Evolutionary conservation across 1,140 invertebrate genomes (phyloP).

Genomic region (Dendrolimus punctatus): DNA sequence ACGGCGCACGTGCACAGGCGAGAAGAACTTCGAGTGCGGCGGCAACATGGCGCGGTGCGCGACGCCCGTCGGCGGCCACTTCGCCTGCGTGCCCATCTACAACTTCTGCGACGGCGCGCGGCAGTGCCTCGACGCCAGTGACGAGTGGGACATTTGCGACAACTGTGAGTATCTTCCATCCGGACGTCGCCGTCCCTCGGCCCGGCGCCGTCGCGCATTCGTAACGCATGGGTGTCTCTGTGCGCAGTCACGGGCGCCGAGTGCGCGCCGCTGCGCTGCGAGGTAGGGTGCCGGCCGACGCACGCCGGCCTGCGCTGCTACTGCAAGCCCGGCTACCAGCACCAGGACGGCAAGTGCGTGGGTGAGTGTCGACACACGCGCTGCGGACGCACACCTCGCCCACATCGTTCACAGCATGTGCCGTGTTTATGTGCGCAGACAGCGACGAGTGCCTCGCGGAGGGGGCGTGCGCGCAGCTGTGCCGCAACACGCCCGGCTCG

Average conservation of each 20-base stretch:
- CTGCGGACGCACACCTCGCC: not conserved
- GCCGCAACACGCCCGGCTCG: conserved; percentile 80
- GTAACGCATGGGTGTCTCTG: not conserved
- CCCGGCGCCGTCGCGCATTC: not conserved
- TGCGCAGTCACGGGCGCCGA: conserved; percentile 61
- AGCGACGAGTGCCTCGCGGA: conserved; percentile 82
- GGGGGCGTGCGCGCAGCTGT: conserved; percentile 85
- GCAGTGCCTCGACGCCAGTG: conserved; percentile 80
- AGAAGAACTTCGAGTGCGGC: conserved; percentile 69
- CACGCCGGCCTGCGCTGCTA: conserved; percentile 81
- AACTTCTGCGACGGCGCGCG: conserved; percentile 76
- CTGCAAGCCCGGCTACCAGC: conserved; percentile 81
- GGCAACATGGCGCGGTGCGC: conserved; percentile 75
- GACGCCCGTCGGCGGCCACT: conserved; percentile 64
- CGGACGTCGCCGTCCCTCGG: too few species aligned
- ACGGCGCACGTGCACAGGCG: conserved; percentile 44
- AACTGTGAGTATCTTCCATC: conserved; percentile 61
- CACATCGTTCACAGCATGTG: not conserved
- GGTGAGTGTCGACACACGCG: conserved; percentile 55
- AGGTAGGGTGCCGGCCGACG: conserved; percentile 78
- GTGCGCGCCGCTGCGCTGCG: conserved; percentile 76
- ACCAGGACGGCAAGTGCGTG: conserved; percentile 75
- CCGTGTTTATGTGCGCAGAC: conserved; percentile 64
- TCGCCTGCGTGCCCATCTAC: conserved; percentile 73
- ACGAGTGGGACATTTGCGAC: conserved; percentile 78